Conservation (phyloP, 2,888 invertebrate species). For the Myopa testacea region DNA sequence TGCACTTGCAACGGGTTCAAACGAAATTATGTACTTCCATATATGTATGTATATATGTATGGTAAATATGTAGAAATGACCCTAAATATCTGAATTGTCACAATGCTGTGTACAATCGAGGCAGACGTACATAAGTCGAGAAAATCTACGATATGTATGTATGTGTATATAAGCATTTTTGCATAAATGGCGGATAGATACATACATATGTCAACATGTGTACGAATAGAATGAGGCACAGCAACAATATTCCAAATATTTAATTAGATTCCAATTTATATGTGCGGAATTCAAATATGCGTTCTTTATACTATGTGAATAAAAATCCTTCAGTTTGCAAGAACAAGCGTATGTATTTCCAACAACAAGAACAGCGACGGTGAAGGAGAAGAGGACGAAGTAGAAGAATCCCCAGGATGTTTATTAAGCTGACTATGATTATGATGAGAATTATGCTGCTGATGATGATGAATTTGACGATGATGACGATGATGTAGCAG, state of each 20-base stretch:
- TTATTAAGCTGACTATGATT: neutral
- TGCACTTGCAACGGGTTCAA: no score
- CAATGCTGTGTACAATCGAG: no score
- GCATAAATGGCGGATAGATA: no score
- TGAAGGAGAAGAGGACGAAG: neutral
- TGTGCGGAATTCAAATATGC: constrained; percentile 14
- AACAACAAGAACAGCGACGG: neutral
- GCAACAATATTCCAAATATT: constrained; percentile 25
- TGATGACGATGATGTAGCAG: constrained; percentile 13
- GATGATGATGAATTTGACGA: neutral
- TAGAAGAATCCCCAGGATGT: neutral
- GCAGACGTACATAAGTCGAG: no score
- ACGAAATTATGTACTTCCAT: no score
- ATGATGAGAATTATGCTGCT: neutral
- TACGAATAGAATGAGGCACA: neutral
- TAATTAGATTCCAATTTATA: constrained; percentile 33
- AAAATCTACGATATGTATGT: neutral
- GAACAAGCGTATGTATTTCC: neutral
- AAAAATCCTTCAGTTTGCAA: neutral
- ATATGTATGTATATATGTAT: no score
- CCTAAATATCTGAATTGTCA: no score
- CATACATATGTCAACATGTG: no score
- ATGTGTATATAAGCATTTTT: no score
- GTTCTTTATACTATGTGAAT: neutral
- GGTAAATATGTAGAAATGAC: no score